Conservation (phyloP, 2,113 vertebrate species). For the Climacteris rufus region DNA sequence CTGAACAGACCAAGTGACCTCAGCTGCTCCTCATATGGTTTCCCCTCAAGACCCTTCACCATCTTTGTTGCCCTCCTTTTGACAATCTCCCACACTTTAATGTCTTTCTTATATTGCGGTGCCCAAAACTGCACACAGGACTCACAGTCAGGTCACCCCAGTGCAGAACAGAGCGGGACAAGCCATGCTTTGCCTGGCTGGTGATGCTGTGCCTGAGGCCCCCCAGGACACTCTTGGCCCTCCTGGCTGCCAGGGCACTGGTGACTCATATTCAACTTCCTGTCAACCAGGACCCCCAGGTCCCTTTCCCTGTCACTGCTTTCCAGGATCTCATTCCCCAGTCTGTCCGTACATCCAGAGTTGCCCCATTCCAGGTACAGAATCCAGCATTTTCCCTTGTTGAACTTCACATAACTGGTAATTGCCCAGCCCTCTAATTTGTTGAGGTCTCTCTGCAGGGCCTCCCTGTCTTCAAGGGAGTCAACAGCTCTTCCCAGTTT, state of each 20-base stretch:
- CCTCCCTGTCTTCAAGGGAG: rapidly evolving
- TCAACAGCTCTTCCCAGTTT: not conserved
- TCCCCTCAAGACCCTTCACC: not conserved
- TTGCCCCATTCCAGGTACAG: rapidly evolving
- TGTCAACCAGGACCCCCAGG: not conserved
- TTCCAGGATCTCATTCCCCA: not conserved
- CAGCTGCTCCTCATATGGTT: rapidly evolving
- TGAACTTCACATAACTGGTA: not conserved
- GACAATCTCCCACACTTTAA: rapidly evolving
- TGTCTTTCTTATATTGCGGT: not conserved
- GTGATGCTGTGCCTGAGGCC: rapidly evolving
- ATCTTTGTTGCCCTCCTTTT: not conserved
- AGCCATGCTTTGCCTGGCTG: not conserved
- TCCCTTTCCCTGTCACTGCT: not conserved
- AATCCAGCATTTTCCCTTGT: not conserved
- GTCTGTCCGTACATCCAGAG: not conserved
- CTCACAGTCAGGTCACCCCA: rapidly evolving
- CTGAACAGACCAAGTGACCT: not conserved
- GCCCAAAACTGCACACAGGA: not conserved
- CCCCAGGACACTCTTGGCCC: rapidly evolving
- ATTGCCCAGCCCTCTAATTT: not conserved
- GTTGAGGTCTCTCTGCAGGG: too few relatives aligned
- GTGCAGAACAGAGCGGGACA: not conserved
- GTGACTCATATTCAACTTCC: not conserved
- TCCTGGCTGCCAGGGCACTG: not conserved